Conservation (phyloP, 1,140 invertebrate species). For the Drosophila sproati region DNA sequence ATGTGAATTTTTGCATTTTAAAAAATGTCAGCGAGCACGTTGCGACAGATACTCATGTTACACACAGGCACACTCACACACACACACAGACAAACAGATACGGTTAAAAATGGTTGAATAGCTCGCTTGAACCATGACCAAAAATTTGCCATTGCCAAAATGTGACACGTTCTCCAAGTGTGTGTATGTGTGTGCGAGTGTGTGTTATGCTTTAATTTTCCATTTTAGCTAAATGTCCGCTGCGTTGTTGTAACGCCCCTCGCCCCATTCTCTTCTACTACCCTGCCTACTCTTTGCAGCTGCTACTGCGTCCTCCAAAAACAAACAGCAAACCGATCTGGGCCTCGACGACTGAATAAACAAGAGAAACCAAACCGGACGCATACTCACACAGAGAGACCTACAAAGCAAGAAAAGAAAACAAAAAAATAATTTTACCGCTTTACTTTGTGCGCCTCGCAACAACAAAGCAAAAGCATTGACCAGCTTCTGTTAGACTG, state of each 20-base stretch:
- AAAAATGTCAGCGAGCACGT: slow-evolving; percentile 22
- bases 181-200: slow-evolving; percentile 6
- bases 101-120: slow-evolving; percentile 28
- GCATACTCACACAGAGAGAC: slow-evolving; percentile 2
- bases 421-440: slow-evolving; percentile 70
- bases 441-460: slow-evolving; percentile 51
- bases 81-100: slow-evolving; percentile 1
- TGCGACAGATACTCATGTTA: slow-evolving; percentile 18
- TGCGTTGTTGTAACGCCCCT: slow-evolving; percentile 4
- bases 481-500: slow-evolving; percentile 54
- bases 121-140: slow-evolving; percentile 29
- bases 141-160: slow-evolving; percentile 39
- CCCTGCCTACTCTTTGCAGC: slow-evolving; percentile 24
- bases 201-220: slow-evolving; percentile 67
- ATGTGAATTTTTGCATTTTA: slow-evolving; percentile 16
- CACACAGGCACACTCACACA: background rate
- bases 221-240: slow-evolving; percentile 47
- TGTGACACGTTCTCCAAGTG: slow-evolving; percentile 4
- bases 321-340: slow-evolving; percentile 57
- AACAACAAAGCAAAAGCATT: slow-evolving; percentile 60
- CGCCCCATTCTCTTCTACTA: slow-evolving; percentile 21
- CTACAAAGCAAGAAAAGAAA: background rate
- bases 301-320: slow-evolving; percentile 23
- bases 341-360: slow-evolving; percentile 72
- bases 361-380: slow-evolving; percentile 66